Percentiles rank a stretch among this genome's conserved stretches.
These are phyloP conservation scores for Sebastes oblongus DNA, from an alignment of 2,797 vertebrate species.

Conservation along the genomic window DNA sequence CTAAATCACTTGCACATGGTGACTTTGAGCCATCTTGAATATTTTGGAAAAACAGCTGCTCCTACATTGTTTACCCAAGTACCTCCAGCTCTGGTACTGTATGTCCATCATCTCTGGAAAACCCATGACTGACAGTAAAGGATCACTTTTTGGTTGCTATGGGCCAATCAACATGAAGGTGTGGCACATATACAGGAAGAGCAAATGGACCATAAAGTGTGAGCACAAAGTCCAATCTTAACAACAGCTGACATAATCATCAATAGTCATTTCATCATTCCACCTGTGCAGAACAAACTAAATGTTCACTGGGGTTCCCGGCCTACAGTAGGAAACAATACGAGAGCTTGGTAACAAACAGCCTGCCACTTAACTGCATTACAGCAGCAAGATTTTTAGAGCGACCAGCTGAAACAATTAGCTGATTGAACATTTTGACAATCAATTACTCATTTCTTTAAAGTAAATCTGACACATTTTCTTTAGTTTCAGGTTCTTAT, in stretches of 20 bases:
- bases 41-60: neutral
- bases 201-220: neutral
- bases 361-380: neutral
- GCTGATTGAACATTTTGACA: neutral
- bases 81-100: neutral
- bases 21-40: neutral
- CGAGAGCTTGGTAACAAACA: neutral
- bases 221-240: neutral
- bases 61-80: neutral
- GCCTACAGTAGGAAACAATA: neutral
- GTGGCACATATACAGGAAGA: neutral
- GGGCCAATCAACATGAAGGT: neutral
- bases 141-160: neutral
- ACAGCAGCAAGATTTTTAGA: neutral
- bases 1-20: slow-evolving; percentile 28
- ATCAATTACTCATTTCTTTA: neutral
- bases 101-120: neutral
- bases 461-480: neutral
- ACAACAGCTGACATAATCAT: neutral
- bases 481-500: neutral
- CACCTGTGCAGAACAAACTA: neutral
- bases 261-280: neutral
- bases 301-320: neutral
- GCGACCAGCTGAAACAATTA: neutral
- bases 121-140: neutral